Conservation (phyloP, 2,888 invertebrate species). For the Parapristionchus giblindavisi region DNA sequence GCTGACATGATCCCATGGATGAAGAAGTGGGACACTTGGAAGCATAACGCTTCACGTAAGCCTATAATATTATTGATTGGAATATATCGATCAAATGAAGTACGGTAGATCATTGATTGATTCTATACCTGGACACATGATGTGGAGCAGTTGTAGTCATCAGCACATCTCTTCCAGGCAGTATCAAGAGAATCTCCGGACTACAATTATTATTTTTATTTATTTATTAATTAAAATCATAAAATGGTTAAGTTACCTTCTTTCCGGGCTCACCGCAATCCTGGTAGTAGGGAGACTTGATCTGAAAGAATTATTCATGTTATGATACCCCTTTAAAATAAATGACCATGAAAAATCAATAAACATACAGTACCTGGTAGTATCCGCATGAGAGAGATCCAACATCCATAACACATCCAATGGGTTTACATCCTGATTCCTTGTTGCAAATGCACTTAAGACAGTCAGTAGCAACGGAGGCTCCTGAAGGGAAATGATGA, state of each 20-base stretch:
- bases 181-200: constrained; percentile 28
- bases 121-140: constrained; percentile 21
- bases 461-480: constrained; percentile 42
- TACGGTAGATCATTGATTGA: neutral
- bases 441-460: constrained; percentile 50
- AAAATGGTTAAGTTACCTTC: neutral
- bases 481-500: constrained; percentile 17
- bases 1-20: constrained; percentile 37
- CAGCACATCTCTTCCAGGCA: constrained; percentile 38
- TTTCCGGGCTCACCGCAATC: constrained; percentile 63
- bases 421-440: constrained; percentile 49
- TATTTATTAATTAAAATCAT: neutral
- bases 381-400: constrained; percentile 57
- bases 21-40: constrained; percentile 38
- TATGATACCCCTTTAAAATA: too few relatives aligned
- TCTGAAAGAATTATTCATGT: too few relatives aligned
- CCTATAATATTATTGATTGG: constrained; percentile 35
- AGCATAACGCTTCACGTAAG: constrained; percentile 48
- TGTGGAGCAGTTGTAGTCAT: constrained; percentile 31
- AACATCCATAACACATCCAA: constrained; percentile 53
- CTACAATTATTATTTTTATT: neutral
- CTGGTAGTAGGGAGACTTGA: constrained; percentile 63
- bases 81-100: neutral
- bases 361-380: too few relatives aligned
- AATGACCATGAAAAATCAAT: too few relatives aligned